phyloP scores from a whole-genome alignment of 2,113 vertebrate genomes.

The Xiphophorus maculatus region DNA sequence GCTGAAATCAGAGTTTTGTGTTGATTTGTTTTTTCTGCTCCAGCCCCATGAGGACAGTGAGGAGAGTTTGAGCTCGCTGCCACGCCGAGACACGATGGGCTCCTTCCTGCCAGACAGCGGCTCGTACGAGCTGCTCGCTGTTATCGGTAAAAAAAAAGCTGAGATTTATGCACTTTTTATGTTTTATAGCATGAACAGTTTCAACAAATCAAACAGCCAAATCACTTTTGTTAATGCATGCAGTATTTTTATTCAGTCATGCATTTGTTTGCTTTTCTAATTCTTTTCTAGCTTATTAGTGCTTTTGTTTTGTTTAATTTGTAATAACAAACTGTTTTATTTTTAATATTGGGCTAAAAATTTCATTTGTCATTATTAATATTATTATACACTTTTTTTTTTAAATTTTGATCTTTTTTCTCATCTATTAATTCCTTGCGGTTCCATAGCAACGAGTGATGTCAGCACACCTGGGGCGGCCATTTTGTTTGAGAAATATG shows the following conservation, averaged over 20 bases:
- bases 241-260: not conserved
- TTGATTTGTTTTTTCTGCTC: not conserved
- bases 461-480: no score
- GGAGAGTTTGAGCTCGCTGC: constrained; percentile 90
- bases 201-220: not conserved
- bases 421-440: no score
- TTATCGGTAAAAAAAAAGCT: constrained; percentile 84
- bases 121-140: constrained; percentile 89
- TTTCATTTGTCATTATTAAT: no score
- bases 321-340: no score
- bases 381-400: no score
- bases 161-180: accelerated
- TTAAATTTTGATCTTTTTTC: no score
- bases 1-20: constrained; percentile 3
- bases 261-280: not conserved
- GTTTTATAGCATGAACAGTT: not conserved
- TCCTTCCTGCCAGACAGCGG: constrained; percentile 89
- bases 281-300: not conserved
- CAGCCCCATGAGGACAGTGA: constrained; percentile 95
- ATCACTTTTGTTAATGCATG: not conserved
- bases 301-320: no score
- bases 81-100: constrained; percentile 89
- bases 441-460: no score
- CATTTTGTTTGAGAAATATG: no score
- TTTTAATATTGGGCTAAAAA: no score